These are phyloP conservation scores for Spialia ferax DNA, from an alignment of 2,888 invertebrate species.

Conservation along the genomic window DNA sequence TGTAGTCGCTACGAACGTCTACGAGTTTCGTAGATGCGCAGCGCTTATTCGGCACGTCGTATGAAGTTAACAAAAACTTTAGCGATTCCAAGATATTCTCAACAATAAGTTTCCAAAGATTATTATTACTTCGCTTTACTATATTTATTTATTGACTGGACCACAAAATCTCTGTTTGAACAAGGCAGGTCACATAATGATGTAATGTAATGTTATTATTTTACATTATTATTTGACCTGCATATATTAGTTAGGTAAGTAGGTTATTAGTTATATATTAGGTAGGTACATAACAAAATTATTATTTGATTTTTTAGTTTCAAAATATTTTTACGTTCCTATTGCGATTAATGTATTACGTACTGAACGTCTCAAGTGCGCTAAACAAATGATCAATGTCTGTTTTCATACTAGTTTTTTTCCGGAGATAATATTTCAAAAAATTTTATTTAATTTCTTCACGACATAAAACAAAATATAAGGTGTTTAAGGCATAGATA, in stretches of 20 bases:
- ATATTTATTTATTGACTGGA: not conserved
- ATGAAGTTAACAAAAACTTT: slow-evolving; percentile 33
- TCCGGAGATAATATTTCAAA: slow-evolving; percentile 2
- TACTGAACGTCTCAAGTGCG: not conserved
- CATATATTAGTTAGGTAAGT: too few species aligned
- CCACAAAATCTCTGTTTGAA: not conserved
- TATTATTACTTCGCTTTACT: slow-evolving; percentile 10
- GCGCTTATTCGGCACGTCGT: slow-evolving; percentile 9
- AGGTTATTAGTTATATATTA: too few species aligned
- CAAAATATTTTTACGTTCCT: not conserved
- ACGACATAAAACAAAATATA: too few species aligned
- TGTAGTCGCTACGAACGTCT: slow-evolving; percentile 57
- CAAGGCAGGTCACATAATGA: not conserved
- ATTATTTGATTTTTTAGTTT: not conserved
- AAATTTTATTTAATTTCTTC: slow-evolving; percentile 21
- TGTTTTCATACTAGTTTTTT: slow-evolving; percentile 10
- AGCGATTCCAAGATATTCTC: slow-evolving; percentile 11
- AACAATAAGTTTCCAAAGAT: slow-evolving; percentile 1
- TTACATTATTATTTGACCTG: too few species aligned
- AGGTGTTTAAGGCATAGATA: too few species aligned
- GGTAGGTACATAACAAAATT: not conserved
- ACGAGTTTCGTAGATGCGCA: slow-evolving; percentile 55
- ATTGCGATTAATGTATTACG: not conserved
- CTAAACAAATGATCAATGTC: not conserved
- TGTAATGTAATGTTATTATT: too few species aligned